Conservation (phyloP, 2,888 invertebrate genomes). For the Cylloceria caligata region DNA sequence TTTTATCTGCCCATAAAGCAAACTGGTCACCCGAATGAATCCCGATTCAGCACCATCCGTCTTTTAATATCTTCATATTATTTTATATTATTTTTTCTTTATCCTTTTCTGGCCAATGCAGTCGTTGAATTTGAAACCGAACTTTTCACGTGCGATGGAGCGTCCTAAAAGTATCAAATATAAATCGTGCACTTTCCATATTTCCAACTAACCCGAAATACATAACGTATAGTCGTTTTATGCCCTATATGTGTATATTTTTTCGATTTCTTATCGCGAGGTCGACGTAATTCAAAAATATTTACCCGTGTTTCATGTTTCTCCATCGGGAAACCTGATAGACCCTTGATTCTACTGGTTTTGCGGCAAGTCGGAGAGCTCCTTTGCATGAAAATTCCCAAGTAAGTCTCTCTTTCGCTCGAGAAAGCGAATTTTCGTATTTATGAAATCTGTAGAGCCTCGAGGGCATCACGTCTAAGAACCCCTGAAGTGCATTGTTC, state of each 20-base stretch:
- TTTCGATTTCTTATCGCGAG: conserved; percentile 33
- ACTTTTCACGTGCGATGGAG: background rate
- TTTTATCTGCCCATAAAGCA: conserved; percentile 53
- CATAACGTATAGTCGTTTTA: background rate
- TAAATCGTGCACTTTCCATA: conserved; percentile 43
- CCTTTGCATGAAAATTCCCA: conserved; percentile 52
- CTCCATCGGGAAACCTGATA: conserved; percentile 18
- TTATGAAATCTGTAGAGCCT: conserved; percentile 66
- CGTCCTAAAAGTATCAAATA: background rate
- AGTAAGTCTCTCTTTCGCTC: conserved; percentile 34
- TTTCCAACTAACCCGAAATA: conserved; percentile 19
- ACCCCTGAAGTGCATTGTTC: conserved; percentile 67
- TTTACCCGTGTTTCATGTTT: conserved; percentile 39
- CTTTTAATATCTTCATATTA: conserved; percentile 29
- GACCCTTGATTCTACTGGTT: conserved; percentile 26
- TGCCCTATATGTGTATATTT: conserved; percentile 7
- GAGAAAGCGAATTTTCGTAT: conserved; percentile 63
- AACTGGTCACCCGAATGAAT: conserved; percentile 12
- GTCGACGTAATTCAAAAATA: conserved; percentile 38
- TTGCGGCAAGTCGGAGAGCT: conserved; percentile 39
- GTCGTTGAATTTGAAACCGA: background rate
- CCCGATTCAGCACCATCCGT: background rate
- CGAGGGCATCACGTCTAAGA: conserved; percentile 33
- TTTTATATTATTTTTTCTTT: conserved; percentile 5
- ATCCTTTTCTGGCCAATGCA: background rate